A percentile compares a stretch with the other conserved stretches of the same genome.
Evolutionary conservation across 2,888 invertebrate species (phyloP).

Genomic region (Trichacis sp.): DNA sequence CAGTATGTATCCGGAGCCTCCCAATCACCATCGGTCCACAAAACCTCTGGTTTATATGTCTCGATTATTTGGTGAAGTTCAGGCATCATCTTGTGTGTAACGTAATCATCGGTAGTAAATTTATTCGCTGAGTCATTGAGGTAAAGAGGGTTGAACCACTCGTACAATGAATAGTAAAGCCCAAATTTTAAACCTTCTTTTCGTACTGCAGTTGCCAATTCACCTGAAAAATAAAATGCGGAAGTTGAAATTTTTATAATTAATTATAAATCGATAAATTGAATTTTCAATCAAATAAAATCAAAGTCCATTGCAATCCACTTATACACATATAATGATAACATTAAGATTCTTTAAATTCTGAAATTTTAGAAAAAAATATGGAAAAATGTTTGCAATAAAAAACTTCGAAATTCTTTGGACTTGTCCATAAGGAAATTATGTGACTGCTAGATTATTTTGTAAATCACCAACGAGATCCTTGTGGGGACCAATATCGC

Average conservation of each 20-base stretch:
- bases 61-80: slow-evolving; percentile 84
- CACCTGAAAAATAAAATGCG: slow-evolving; percentile 72
- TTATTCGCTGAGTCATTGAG: slow-evolving; percentile 76
- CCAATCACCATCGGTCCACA: slow-evolving; percentile 98
- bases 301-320: no score
- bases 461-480: slow-evolving; percentile 79
- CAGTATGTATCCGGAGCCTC: slow-evolving; percentile 87
- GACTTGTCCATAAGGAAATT: no score
- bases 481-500: slow-evolving; percentile 73
- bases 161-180: slow-evolving; percentile 86
- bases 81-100: slow-evolving; percentile 79
- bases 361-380: no score
- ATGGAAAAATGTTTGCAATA: no score
- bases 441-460: no score
- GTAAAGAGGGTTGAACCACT: slow-evolving; percentile 90
- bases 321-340: no score
- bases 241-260: no score
- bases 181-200: slow-evolving; percentile 80
- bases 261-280: no score
- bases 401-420: no score
- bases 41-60: slow-evolving; percentile 79
- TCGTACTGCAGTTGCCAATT: slow-evolving; percentile 79
- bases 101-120: slow-evolving; percentile 77
- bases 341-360: no score
- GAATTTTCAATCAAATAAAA: no score